Conservation (phyloP, 2,113 vertebrate species). For the Cinclus cinclus region DNA sequence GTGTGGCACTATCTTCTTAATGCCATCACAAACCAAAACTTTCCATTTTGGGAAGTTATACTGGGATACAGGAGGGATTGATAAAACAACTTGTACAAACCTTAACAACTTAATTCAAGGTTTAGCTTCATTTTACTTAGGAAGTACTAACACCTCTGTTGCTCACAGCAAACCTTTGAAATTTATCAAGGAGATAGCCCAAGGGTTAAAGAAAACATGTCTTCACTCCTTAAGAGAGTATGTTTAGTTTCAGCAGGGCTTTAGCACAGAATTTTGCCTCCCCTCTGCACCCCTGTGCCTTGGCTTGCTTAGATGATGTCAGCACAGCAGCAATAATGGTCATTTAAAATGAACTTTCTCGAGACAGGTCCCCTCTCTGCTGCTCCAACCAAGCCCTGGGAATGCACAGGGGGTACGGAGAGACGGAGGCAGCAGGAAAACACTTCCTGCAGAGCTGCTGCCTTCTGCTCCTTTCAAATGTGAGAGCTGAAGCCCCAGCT, state of each 20-base stretch:
- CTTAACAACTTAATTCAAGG: constrained; percentile 26
- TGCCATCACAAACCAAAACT: not conserved
- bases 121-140: constrained; percentile 12
- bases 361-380: accelerated
- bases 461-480: not conserved
- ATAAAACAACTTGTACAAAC: not conserved
- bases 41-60: not conserved
- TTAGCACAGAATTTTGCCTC: not conserved
- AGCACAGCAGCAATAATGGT: not conserved
- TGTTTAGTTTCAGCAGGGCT: not conserved
- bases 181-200: constrained; percentile 6
- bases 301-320: not conserved
- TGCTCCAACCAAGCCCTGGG: accelerated
- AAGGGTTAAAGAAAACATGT: not conserved
- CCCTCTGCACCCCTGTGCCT: not conserved
- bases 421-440: not conserved
- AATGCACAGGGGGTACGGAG: not conserved
- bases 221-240: not conserved
- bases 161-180: constrained; percentile 16
- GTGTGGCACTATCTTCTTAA: not conserved
- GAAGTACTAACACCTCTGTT: not conserved
- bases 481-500: not conserved
- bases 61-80: not conserved
- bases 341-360: not conserved
- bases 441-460: accelerated